A percentile compares a stretch with the other conserved stretches of the same genome.
These are phyloP conservation scores for Apostichopus leukothele DNA, from an alignment of 53 echinoderm and acorn worm species.

Conservation along the genomic window DNA sequence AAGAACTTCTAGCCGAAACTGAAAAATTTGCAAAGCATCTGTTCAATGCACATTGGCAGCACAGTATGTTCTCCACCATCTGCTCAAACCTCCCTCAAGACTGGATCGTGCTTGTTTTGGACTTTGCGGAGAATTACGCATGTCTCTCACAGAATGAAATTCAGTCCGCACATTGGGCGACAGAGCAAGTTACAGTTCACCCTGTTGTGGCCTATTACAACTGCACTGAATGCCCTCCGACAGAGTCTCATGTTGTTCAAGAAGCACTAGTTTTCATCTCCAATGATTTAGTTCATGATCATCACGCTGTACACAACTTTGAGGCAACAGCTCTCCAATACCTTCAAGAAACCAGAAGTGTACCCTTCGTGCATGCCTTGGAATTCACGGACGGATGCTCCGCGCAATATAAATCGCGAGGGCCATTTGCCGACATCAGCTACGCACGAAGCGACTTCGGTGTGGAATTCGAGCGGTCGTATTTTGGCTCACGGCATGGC, in stretches of 20 bases:
- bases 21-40: constrained; percentile 18
- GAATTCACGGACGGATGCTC: constrained; percentile 62
- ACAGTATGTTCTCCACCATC: constrained; percentile 16
- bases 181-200: constrained; percentile 57
- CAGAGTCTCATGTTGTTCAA: constrained; percentile 37
- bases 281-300: constrained; percentile 60
- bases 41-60: constrained; percentile 37
- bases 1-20: constrained; percentile 28
- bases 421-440: constrained; percentile 61
- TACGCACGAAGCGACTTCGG: constrained; percentile 33
- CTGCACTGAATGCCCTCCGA: constrained; percentile 22
- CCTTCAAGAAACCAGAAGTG: constrained; percentile 23
- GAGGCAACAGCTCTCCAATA: constrained; percentile 25
- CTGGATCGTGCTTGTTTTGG: constrained; percentile 54
- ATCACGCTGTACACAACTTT: constrained; percentile 64
- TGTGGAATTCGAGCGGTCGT: constrained; percentile 36
- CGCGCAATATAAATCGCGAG: constrained; percentile 61
- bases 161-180: constrained; percentile 58
- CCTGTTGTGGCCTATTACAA: constrained; percentile 64
- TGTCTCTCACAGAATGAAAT: constrained; percentile 54
- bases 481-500: constrained; percentile 64
- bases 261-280: constrained; percentile 55
- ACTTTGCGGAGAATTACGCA: constrained; percentile 66
- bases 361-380: constrained; percentile 1
- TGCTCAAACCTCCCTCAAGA: constrained; percentile 50